A percentile compares a stretch with the other conserved stretches of the same genome.
Conservation (phyloP, 2,797 vertebrate genomes). For the Choloepus didactylus region DNA sequence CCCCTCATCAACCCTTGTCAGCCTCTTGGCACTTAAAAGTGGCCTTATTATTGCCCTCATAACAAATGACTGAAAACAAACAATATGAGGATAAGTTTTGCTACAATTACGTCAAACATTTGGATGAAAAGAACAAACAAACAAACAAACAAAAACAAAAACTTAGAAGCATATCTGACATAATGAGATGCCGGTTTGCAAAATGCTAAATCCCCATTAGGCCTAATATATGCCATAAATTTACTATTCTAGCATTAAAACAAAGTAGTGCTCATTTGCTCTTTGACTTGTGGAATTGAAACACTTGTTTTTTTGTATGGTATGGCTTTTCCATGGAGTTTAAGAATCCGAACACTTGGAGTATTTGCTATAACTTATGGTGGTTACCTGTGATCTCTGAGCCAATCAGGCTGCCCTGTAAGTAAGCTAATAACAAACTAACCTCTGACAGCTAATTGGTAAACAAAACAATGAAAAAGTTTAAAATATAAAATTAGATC, state of each 20-base stretch:
- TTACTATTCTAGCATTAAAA: neutral
- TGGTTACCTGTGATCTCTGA: slow-evolving; percentile 31
- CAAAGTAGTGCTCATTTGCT: neutral
- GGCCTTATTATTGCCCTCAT: neutral
- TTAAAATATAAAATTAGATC: slow-evolving; percentile 79
- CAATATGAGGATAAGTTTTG: neutral
- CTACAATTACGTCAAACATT: neutral
- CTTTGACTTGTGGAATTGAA: neutral
- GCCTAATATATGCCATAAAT: neutral
- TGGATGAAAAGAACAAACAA: neutral
- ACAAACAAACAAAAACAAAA: neutral
- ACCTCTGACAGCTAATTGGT: slow-evolving; percentile 74
- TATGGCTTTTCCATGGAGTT: neutral
- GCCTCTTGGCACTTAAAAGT: slow-evolving; percentile 2
- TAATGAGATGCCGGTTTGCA: neutral
- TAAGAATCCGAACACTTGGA: neutral
- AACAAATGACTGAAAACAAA: neutral
- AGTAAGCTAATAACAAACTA: slow-evolving; percentile 57
- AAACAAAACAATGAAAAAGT: slow-evolving; percentile 77
- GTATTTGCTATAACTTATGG: neutral
- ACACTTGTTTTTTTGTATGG: neutral
- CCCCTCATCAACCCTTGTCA: neutral
- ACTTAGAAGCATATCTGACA: neutral
- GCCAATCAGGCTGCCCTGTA: neutral
- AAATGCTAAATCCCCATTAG: neutral